Conservation (phyloP, 1,140 invertebrate genomes). For the Diabrotica undecimpunctata region DNA sequence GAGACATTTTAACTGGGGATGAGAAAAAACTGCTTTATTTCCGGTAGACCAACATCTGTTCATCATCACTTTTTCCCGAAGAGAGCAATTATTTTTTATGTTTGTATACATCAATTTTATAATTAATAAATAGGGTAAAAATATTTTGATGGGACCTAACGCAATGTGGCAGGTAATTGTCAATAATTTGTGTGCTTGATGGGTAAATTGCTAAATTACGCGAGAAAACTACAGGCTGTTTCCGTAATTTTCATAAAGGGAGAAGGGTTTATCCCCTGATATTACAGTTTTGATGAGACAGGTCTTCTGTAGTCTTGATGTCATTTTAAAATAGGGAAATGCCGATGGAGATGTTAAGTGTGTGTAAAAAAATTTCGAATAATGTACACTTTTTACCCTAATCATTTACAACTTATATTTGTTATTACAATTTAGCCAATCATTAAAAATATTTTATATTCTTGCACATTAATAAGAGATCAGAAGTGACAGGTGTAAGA, state of each 20-base stretch:
- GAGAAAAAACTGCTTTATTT: neutral
- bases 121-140: neutral
- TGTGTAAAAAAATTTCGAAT: too few species aligned
- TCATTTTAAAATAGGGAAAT: too few species aligned
- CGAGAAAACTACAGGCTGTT: neutral
- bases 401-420: too few species aligned
- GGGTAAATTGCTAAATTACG: constrained; percentile 2
- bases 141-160: neutral
- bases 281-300: neutral
- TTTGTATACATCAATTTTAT: neutral
- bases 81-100: neutral
- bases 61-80: neutral
- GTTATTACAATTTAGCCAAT: too few species aligned
- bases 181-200: neutral
- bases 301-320: too few species aligned
- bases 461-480: too few species aligned
- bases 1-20: too few species aligned
- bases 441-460: too few species aligned
- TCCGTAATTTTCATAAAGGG: neutral
- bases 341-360: too few species aligned
- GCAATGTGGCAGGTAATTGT: neutral
- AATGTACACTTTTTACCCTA: too few species aligned
- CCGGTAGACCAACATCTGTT: neutral
- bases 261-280: neutral
- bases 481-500: too few species aligned